A percentile compares a stretch with the other conserved stretches of the same genome.
phyloP scores from a whole-genome alignment of 2,888 invertebrate species.

The Apamea anceps region DNA sequence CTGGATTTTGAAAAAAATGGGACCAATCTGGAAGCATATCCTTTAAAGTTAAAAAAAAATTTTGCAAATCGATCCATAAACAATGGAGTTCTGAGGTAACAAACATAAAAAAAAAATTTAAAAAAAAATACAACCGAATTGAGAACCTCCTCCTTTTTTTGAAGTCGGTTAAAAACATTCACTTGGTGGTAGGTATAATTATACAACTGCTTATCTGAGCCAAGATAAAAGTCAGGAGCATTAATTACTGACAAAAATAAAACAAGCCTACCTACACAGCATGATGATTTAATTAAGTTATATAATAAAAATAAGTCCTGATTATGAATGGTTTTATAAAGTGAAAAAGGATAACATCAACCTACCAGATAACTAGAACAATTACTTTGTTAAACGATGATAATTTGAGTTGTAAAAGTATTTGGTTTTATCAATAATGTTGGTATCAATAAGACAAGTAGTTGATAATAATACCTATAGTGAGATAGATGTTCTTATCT shows the following conservation, averaged over 20 bases:
- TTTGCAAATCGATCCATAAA: no score
- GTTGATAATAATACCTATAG: background rate
- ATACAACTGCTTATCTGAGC: constrained; percentile 25
- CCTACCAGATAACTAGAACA: constrained; percentile 2
- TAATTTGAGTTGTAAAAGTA: background rate
- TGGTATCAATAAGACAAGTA: constrained; percentile 34
- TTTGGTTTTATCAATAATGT: constrained; percentile 28
- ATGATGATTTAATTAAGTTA: background rate
- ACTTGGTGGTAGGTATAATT: constrained; percentile 15
- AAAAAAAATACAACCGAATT: no score
- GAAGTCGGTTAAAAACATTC: no score
- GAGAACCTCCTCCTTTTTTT: no score
- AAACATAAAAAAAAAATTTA: no score
- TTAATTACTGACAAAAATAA: constrained; percentile 22
- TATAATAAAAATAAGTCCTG: background rate
- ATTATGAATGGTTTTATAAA: background rate
- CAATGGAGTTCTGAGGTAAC: no score
- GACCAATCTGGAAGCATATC: no score
- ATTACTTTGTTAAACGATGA: constrained; percentile 2
- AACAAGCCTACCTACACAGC: background rate
- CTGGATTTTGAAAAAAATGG: no score
- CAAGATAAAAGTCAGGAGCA: constrained; percentile 17
- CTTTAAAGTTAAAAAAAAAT: no score
- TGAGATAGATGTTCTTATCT: constrained; percentile 3
- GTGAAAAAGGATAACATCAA: background rate